A percentile compares a stretch with the other conserved stretches of the same genome.
These are phyloP conservation scores for Phortica magna DNA, from an alignment of 2,888 invertebrate genomes.

Conservation along the genomic window DNA sequence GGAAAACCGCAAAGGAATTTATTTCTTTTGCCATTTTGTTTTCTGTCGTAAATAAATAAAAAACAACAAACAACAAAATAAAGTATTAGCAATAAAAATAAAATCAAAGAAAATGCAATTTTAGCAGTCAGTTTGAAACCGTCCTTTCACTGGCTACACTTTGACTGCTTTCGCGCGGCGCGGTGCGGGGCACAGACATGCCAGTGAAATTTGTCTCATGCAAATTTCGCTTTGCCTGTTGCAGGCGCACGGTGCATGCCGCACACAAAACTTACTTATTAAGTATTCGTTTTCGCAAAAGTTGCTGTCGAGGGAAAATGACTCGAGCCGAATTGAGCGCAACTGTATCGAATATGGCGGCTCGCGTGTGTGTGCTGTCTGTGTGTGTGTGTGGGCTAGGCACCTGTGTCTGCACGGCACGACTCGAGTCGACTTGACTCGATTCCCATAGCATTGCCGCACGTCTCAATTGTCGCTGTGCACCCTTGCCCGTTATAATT, in stretches of 20 bases:
- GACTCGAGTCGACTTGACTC: not conserved
- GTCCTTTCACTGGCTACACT: not conserved
- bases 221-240: slow-evolving; percentile 26
- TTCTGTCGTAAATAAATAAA: not conserved
- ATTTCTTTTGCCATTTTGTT: not conserved
- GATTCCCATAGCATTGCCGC: not conserved
- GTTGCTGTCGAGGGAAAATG: not conserved
- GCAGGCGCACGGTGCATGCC: not conserved
- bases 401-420: slow-evolving; percentile 9
- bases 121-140: not conserved
- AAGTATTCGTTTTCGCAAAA: slow-evolving; percentile 15
- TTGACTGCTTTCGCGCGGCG: too few species aligned
- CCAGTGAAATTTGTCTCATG: slow-evolving; percentile 22
- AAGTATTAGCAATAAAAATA: not conserved
- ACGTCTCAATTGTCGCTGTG: slow-evolving; percentile 6
- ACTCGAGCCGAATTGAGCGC: not conserved
- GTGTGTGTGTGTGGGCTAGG: not conserved
- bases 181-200: not conserved
- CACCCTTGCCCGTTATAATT: slow-evolving; percentile 33
- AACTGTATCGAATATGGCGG: not conserved
- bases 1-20: not conserved
- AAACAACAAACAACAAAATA: not conserved
- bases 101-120: not conserved
- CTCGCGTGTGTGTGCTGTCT: slow-evolving; percentile 5
- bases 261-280: not conserved